Conservation (phyloP, 2,797 vertebrate genomes). For the Xiphorhynchus erythropygius region DNA sequence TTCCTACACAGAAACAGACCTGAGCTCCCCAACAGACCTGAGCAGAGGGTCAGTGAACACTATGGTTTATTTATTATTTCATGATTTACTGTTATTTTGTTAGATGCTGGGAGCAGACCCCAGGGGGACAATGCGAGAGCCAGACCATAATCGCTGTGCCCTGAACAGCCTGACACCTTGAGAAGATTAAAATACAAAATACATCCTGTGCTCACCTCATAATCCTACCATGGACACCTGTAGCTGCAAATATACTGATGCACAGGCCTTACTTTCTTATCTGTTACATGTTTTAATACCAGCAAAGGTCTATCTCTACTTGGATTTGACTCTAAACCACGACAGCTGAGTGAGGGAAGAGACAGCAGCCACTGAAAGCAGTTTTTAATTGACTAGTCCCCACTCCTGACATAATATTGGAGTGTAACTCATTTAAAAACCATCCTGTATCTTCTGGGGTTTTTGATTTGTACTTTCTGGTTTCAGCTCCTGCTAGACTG, state of each 20-base stretch:
- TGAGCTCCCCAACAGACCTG: not conserved
- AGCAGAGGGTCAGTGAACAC: not conserved
- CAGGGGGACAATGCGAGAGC: not conserved
- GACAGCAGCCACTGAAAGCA: not conserved
- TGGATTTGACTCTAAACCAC: not conserved
- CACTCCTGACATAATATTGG: not conserved
- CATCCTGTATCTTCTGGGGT: fast-evolving
- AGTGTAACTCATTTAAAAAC: not conserved
- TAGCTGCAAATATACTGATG: not conserved
- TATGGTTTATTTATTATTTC: not conserved
- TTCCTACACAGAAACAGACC: not conserved
- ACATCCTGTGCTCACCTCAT: not conserved
- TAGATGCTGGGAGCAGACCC: not conserved
- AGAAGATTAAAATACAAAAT: not conserved
- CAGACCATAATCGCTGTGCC: not conserved
- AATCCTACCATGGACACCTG: not conserved
- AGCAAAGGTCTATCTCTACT: not conserved
- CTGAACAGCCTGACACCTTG: not conserved
- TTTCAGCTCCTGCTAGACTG: not conserved
- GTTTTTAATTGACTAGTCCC: not conserved
- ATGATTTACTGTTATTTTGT: not conserved
- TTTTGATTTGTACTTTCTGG: not conserved
- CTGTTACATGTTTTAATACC: not conserved
- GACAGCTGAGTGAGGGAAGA: not conserved
- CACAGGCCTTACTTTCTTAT: not conserved